A percentile compares a stretch with the other conserved stretches of the same genome.
phyloP scores from a whole-genome alignment of 2,113 vertebrate species.

The Fulica atra region DNA sequence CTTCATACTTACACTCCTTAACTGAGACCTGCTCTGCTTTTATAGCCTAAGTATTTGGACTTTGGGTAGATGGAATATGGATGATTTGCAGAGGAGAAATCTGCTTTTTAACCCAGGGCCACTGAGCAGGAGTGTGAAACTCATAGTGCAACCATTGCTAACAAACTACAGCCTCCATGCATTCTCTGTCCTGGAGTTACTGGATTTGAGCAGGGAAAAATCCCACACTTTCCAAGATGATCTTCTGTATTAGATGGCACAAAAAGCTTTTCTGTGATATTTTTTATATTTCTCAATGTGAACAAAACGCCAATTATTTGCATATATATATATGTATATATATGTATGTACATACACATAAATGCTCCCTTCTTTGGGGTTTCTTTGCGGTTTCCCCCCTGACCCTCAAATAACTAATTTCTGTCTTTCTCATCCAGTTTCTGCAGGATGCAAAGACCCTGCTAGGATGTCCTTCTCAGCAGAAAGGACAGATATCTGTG shows the following conservation, averaged over 20 bases:
- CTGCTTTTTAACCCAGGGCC: not conserved
- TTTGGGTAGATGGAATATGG: not conserved
- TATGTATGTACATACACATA: not conserved
- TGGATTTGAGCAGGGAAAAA: not conserved
- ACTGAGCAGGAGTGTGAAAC: not conserved
- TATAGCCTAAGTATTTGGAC: not conserved
- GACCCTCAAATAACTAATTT: not conserved
- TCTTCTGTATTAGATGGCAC: not conserved
- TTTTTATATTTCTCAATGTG: not conserved
- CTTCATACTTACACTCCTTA: not conserved
- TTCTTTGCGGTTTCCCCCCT: not conserved
- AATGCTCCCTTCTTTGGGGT: not conserved
- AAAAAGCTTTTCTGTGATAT: not conserved
- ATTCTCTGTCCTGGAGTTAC: not conserved
- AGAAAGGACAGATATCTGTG: conserved; percentile 4
- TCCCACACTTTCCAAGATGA: not conserved
- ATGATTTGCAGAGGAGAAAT: not conserved
- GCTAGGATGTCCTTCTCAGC: not conserved
- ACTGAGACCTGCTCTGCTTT: not conserved
- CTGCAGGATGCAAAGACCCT: not conserved
- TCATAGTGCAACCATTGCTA: not conserved
- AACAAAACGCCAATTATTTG: not conserved
- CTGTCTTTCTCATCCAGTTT: not conserved
- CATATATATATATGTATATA: not conserved
- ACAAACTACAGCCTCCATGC: not conserved